Conservation (phyloP, 64 coral and sea anemone genomes). For the Montipora efflorescens region DNA sequence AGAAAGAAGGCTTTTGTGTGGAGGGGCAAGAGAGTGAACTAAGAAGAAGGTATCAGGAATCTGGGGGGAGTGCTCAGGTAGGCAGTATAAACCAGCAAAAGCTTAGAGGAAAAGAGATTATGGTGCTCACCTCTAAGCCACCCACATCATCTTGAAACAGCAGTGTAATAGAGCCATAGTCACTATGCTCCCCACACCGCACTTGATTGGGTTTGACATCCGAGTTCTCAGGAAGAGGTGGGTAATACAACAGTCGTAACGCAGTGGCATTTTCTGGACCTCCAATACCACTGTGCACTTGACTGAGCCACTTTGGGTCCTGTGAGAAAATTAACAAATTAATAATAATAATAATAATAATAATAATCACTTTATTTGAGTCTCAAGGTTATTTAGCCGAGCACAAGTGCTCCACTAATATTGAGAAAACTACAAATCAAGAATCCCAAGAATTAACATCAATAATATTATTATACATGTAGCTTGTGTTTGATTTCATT, state of each 20-base stretch:
- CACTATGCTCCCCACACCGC: constrained; percentile 72
- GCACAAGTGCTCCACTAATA: too few relatives aligned
- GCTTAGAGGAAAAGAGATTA: neutral
- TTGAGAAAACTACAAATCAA: too few relatives aligned
- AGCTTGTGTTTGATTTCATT: too few relatives aligned
- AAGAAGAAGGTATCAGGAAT: too few relatives aligned
- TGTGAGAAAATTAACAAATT: neutral
- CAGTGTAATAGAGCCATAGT: constrained; percentile 66
- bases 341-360: neutral
- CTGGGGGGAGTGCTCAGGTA: too few relatives aligned
- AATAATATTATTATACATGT: too few relatives aligned
- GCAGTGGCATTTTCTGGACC: neutral
- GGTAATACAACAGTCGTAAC: constrained; percentile 67
- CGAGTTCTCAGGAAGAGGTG: constrained; percentile 3
- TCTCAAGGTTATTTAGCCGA: too few relatives aligned
- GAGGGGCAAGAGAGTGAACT: too few relatives aligned
- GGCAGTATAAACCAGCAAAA: neutral
- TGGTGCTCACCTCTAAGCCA: constrained; percentile 65
- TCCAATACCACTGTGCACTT: constrained; percentile 30
- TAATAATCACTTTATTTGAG: too few relatives aligned
- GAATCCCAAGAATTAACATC: too few relatives aligned
- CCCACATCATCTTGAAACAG: constrained; percentile 70
- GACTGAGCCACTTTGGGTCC: constrained; percentile 24
- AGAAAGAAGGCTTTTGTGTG: too few relatives aligned
- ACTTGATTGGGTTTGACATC: constrained; percentile 49